Conservation (phyloP, 2,113 vertebrate species). For the Python bivittatus region DNA sequence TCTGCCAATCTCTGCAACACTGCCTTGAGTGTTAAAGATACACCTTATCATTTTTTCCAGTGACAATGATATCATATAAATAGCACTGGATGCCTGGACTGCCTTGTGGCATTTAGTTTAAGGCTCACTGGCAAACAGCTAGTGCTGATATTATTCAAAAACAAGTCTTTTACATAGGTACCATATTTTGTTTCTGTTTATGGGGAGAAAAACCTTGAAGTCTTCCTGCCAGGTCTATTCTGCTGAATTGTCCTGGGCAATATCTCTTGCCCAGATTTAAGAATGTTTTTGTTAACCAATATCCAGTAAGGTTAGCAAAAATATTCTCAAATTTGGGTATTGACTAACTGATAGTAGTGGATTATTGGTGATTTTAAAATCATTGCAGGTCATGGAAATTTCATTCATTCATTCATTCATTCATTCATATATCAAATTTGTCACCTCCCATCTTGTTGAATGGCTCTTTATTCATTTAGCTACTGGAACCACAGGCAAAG, state of each 20-base stretch:
- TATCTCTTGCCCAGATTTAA: too few species aligned
- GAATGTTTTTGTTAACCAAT: too few species aligned
- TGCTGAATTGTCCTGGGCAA: too few species aligned
- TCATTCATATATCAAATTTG: too few species aligned
- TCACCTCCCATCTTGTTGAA: too few species aligned
- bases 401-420: too few species aligned
- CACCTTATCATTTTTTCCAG: not conserved
- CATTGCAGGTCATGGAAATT: not conserved
- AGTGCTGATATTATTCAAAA: not conserved
- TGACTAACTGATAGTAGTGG: not conserved
- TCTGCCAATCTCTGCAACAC: not conserved
- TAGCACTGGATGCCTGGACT: not conserved
- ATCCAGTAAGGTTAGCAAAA: not conserved
- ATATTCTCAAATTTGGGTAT: not conserved
- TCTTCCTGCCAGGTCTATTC: not conserved
- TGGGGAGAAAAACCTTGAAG: not conserved
- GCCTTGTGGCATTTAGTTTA: not conserved
- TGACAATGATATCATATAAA: not conserved
- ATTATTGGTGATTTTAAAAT: not conserved
- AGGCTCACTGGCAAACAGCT: not conserved
- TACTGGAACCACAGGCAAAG: not conserved
- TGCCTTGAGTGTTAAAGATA: not conserved
- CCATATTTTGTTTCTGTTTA: not conserved
- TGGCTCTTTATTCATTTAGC: not conserved
- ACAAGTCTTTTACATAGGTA: not conserved